Base-by-base conservation (phyloP, 2,113 vertebrate species). In the Corydoras sp. region DNA sequence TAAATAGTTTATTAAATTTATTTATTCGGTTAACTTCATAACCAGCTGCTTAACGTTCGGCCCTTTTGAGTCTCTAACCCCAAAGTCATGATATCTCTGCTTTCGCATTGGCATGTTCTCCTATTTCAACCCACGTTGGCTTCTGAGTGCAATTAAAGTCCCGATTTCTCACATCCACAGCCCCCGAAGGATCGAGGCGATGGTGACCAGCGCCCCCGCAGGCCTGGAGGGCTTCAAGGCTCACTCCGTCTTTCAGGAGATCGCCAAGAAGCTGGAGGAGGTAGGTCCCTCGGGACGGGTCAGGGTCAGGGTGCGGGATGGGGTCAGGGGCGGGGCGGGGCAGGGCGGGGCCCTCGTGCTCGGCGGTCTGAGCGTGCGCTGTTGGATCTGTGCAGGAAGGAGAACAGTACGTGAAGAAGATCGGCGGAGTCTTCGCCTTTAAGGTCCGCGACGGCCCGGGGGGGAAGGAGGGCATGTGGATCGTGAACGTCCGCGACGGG, bases 401-500 rank as follows among this genome's bases (percentile, higher is more conserved):
- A 18, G 94, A 96, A 32, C 83, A 92, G 18, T 94, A 92, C 83
- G 95, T 99, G 73, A 97, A 96, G 83, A 98, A 96, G 88, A 99
- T 98, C 0, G 93, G 96, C 10, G 95, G 94, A 13, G 81, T 99
- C 75, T 98, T 99, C 86, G 93, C 94, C 76, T 99, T 98, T 76
- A 98, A 97, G 82, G 90, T 99, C 71, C 97, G 92, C 78, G 91
- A 95, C 6, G 95, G 95, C 10, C 96, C 95, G 3, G 88, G 71
- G 1, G 95, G 95, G 31, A 89, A 94, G 82, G 95, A 97, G 83
- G 95, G 92, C 10, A 90, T 82, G 3, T 98, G 95, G 96, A 71
- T 94, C 5, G 95, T 98, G 56, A 96, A 99, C n/a, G 92, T 98
- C 78, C 98, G 98, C 79, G 97, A 94, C 0, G 93, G 92, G 18